Base-by-base conservation (phyloP, 2,888 invertebrate genomes). In the Cancer borealis region DNA sequence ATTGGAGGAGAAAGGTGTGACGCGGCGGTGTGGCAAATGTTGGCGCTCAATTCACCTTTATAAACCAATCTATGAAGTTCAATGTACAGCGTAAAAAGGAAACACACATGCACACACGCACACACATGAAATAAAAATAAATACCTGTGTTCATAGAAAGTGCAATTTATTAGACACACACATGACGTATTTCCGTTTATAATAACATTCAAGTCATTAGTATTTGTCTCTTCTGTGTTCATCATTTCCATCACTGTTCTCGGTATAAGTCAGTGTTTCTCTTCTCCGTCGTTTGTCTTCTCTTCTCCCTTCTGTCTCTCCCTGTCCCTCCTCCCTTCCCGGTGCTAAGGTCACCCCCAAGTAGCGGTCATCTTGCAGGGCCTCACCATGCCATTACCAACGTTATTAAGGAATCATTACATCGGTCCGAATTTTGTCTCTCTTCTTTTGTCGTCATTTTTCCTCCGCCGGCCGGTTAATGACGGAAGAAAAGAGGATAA, bases 381-480 rank as follows among this genome's bases (percentile, higher is more conserved):
- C 84, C 84, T 39, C 84, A 14, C 84, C 84, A 14, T 39, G 30
- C 84, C 84, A 79, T 79, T 79, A 79, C 26, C 73, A 26, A 10
- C 73, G 73, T 79, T 26, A 79, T 79, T 79, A 79, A 79, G 73
- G 73, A 79, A 79, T 79, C 73, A 79, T 79, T 79, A 79, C 26
- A 26, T 79, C 73, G 73, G 39, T 84, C 84, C 84, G 39, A 84
- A 84, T 84, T 84, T 84, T 84, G 30, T 39, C 84, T 84, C 84
- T 39, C 84, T 39, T 39, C 84, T 39, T 39, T 84, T 84, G 39
- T 39, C 84, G 46, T 79, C 92, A 39, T 73, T 73, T 30, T 46
- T n/a, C 91, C 91, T 39, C 39, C 17, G 26, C 91, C 66, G 30
- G 10, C 91, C 30, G 47, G 46, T 89, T 89, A 89, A 89, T 89